These are phyloP conservation scores for Camponotus pennsylvanicus DNA, from an alignment of 1,140 invertebrate species.

Conservation along the genomic window DNA sequence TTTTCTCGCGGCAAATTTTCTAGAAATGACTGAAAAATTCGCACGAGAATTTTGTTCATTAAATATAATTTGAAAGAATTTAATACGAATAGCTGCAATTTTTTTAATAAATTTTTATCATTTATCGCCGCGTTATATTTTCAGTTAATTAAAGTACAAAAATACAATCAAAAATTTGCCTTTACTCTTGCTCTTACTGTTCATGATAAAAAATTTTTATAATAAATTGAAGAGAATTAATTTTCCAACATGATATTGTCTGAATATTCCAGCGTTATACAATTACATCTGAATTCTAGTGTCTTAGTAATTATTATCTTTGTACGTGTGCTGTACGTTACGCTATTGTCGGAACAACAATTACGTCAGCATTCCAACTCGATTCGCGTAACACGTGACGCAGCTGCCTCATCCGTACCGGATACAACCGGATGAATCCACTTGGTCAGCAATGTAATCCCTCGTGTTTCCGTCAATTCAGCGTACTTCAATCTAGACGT, in stretches of 20 bases:
- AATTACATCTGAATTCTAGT: background rate
- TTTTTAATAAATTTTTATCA: no score
- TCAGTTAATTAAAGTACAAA: no score
- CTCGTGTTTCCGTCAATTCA: conserved; percentile 5
- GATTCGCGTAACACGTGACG: conserved; percentile 15
- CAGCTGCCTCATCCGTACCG: conserved; percentile 8
- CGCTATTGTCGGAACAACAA: conserved; percentile 35
- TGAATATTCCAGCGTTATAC: no score
- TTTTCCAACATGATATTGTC: no score
- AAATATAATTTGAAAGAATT: no score
- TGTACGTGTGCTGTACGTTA: background rate
- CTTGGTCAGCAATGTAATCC: conserved; percentile 37
- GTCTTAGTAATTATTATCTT: conserved; percentile 1
- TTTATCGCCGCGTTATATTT: no score
- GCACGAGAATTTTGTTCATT: background rate
- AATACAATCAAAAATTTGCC: no score
- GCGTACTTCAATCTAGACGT: background rate
- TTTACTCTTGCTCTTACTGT: no score
- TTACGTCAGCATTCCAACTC: conserved; percentile 22
- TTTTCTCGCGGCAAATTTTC: conserved; percentile 19
- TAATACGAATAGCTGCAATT: no score
- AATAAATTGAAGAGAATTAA: no score
- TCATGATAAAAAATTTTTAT: no score
- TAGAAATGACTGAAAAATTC: background rate
- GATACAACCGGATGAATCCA: conserved; percentile 38